Evolutionary conservation across 2,888 invertebrate species (phyloP), one percentile per base, ranked within the genome.

Genomic region (Hyposoter didymator): DNA sequence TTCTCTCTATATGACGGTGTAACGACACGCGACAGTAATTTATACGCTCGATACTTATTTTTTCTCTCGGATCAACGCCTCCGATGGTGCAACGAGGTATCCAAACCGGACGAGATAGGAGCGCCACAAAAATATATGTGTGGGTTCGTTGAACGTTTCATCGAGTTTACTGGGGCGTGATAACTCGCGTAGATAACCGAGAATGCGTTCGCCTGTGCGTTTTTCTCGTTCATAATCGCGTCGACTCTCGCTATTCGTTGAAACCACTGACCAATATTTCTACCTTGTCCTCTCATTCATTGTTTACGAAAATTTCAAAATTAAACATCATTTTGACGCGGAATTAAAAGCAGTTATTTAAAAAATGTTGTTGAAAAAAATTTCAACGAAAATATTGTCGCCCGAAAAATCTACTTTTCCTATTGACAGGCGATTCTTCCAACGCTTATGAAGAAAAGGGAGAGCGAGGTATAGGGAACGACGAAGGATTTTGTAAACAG

Each of bases 401-500:
- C 55, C 14, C 39, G 14, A 59, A 39, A 19, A 19, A 28, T 43
- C 55, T 59, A 22, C n/a, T 73, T 17, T 55, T 55, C 22, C 22
- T 73, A 73, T 55, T 52, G 39, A 39, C 55, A 39, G 19, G 19
- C 59, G 39, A 39, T 55, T 73, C 43, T 59, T 55, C 12, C 12
- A 12, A 7, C 14, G 22, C 43, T 32, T 32, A 28, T 14, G 22
- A 74, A 64, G 39, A 75, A 75, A 19, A 74, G 32, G 19, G 4
- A 55, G 2, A 32, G 12, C n/a, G 35, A 32, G 32, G 4, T 28
- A 32, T n/a, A 55, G 22, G 10, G 43, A 64, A 17, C 6, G 62
- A 73, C 47, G 69, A 81, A 83, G 67, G 82, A 85, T 83, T 85
- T 62, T 62, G 79, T 83, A 85, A 78, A 84, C 78, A 78, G 83